A percentile compares a stretch with the other conserved stretches of the same genome.
These are phyloP conservation scores for Acrobasis repandana DNA, from an alignment of 2,888 invertebrate genomes.

Conservation along the genomic window DNA sequence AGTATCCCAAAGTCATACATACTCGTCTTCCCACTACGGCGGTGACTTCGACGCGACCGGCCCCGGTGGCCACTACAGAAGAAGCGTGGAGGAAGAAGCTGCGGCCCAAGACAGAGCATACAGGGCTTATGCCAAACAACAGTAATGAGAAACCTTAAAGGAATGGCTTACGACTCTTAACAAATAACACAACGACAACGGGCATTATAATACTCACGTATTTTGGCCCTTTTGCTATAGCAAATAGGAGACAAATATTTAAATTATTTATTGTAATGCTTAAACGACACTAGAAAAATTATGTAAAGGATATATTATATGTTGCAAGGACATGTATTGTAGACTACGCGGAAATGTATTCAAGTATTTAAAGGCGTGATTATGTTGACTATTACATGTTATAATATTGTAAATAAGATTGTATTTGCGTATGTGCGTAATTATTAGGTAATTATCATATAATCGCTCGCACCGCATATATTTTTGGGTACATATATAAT, in stretches of 20 bases:
- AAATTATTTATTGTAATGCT: constrained; percentile 36
- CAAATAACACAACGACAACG: constrained; percentile 61
- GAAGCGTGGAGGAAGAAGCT: constrained; percentile 83
- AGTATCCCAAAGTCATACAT: constrained; percentile 89
- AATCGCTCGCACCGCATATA: constrained; percentile 59
- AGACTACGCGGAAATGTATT: constrained; percentile 26
- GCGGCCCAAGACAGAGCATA: constrained; percentile 86
- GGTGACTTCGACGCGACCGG: constrained; percentile 83
- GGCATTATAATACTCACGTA: constrained; percentile 43
- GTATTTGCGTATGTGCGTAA: constrained; percentile 41
- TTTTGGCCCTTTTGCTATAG: constrained; percentile 49
- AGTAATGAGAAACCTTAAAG: constrained; percentile 45
- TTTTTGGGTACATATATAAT: constrained; percentile 34
- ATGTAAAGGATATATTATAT: constrained; percentile 20
- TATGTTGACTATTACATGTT: constrained; percentile 33
- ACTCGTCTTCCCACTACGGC: constrained; percentile 87
- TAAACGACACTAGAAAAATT: constrained; percentile 47
- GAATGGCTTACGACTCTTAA: constrained; percentile 67
- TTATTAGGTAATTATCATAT: constrained; percentile 43
- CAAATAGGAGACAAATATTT: constrained; percentile 44
- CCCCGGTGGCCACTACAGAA: constrained; percentile 83
- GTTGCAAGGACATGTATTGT: constrained; percentile 22
- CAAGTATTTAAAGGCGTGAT: constrained; percentile 36
- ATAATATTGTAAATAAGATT: constrained; percentile 45
- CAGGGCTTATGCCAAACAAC: constrained; percentile 76